phyloP scores from a whole-genome alignment of 2,888 invertebrate species.

The Sminthurides aquaticus region DNA sequence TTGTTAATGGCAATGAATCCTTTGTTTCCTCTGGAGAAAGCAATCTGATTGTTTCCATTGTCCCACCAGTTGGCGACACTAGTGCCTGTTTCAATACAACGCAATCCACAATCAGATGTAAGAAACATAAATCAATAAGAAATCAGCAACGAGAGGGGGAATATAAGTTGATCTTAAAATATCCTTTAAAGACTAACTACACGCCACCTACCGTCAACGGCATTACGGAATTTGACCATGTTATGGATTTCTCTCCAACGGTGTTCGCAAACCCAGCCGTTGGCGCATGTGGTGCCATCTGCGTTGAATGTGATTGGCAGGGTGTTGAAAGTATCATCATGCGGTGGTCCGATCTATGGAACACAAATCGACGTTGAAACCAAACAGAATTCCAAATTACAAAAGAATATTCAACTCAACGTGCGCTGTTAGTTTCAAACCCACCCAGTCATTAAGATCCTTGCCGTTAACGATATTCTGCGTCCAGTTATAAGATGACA shows the following conservation, averaged over 20 bases:
- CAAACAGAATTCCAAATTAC: neutral
- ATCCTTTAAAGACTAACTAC: conserved; percentile 46
- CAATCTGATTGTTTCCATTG: conserved; percentile 70
- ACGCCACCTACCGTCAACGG: conserved; percentile 49
- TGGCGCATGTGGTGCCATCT: conserved; percentile 45
- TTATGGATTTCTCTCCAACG: conserved; percentile 55
- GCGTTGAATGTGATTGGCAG: conserved; percentile 46
- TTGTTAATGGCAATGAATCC: conserved; percentile 59
- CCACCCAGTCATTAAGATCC: conserved; percentile 25
- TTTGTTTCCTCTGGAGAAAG: conserved; percentile 53
- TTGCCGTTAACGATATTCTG: conserved; percentile 45
- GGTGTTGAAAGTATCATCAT: conserved; percentile 46
- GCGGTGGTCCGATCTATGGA: conserved; percentile 43
- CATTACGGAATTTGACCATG: conserved; percentile 71
- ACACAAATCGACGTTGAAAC: no score
- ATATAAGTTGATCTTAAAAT: conserved; percentile 56
- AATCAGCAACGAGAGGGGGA: no score
- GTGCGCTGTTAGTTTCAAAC: no score
- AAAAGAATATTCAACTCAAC: neutral
- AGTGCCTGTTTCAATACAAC: conserved; percentile 47
- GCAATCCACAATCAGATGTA: conserved; percentile 47
- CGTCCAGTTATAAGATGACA: conserved; percentile 57
- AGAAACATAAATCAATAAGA: conserved; percentile 43
- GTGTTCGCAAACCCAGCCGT: conserved; percentile 49
- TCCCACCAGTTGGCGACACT: conserved; percentile 68